These are phyloP conservation scores for Darevskia nairensis DNA, from an alignment of 2,797 vertebrate species.

Conservation along the genomic window DNA sequence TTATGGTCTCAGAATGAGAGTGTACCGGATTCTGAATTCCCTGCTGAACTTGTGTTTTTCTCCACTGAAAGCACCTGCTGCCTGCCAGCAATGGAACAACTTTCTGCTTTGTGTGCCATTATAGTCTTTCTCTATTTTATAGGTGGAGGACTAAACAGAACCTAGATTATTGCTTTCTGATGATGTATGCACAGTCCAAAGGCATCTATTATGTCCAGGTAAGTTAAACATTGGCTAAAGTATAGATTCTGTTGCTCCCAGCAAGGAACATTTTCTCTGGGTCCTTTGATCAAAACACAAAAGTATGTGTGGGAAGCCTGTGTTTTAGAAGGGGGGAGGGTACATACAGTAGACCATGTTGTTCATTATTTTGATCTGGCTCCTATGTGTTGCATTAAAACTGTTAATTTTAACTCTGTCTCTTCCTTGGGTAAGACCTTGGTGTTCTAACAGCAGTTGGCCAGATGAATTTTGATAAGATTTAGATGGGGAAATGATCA, in stretches of 20 bases:
- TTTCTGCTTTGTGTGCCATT: neutral
- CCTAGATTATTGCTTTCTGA: slow-evolving; percentile 97
- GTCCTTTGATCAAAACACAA: neutral
- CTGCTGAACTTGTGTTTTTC: neutral
- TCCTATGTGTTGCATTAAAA: neutral
- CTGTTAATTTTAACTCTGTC: neutral
- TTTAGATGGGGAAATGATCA: neutral
- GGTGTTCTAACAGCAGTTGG: neutral
- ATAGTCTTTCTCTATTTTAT: slow-evolving; percentile 51
- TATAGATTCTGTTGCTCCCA: neutral
- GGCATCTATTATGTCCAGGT: slow-evolving; percentile 98
- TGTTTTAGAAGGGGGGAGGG: neutral
- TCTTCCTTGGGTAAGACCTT: neutral
- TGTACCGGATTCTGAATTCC: neutral
- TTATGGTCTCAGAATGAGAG: neutral
- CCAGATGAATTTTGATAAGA: neutral
- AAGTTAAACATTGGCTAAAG: slow-evolving; percentile 43
- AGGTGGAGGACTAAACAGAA: slow-evolving; percentile 99
- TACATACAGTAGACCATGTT: neutral
- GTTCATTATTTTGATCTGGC: neutral
- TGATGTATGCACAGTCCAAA: slow-evolving; percentile 99
- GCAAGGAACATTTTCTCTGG: neutral
- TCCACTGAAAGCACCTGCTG: neutral
- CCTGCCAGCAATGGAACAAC: neutral
- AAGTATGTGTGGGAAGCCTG: neutral